Conservation (phyloP, 2,888 invertebrate species). For the Drosophila kuntzei region DNA sequence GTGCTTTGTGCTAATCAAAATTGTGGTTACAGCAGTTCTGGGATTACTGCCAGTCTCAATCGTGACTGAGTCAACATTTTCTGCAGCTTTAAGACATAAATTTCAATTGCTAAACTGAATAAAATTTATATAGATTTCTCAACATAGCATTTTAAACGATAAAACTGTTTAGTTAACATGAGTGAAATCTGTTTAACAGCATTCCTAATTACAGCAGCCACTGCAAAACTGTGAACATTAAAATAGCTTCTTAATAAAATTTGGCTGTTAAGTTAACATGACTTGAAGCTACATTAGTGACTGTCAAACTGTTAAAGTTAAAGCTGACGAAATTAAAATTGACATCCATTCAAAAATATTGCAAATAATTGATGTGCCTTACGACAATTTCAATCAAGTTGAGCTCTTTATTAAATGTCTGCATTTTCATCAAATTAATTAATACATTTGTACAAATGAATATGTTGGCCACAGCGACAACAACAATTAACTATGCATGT, state of each 20-base stretch:
- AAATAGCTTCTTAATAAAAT: too few species aligned
- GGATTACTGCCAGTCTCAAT: slow-evolving; percentile 22
- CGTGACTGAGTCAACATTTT: slow-evolving; percentile 39
- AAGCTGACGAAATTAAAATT: not conserved
- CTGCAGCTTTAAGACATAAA: slow-evolving; percentile 25
- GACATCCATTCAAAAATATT: not conserved
- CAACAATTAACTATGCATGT: not conserved
- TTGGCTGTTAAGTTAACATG: not conserved
- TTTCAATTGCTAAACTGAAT: slow-evolving; percentile 1
- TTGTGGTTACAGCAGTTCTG: slow-evolving; percentile 42
- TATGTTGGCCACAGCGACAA: not conserved
- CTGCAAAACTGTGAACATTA: not conserved
- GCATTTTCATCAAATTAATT: not conserved
- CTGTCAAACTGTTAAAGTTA: not conserved
- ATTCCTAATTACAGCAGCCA: not conserved
- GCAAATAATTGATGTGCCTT: not conserved
- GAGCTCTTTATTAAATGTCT: not conserved
- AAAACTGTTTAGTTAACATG: not conserved
- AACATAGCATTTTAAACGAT: not conserved
- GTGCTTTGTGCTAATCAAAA: slow-evolving; percentile 56
- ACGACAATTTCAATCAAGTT: slow-evolving; percentile 5
- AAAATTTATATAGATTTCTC: not conserved
- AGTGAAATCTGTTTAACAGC: not conserved
- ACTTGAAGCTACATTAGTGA: not conserved
- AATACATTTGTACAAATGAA: slow-evolving; percentile 3